phyloP scores from a whole-genome alignment of 2,113 vertebrate species.

The Takifugu flavidus region DNA sequence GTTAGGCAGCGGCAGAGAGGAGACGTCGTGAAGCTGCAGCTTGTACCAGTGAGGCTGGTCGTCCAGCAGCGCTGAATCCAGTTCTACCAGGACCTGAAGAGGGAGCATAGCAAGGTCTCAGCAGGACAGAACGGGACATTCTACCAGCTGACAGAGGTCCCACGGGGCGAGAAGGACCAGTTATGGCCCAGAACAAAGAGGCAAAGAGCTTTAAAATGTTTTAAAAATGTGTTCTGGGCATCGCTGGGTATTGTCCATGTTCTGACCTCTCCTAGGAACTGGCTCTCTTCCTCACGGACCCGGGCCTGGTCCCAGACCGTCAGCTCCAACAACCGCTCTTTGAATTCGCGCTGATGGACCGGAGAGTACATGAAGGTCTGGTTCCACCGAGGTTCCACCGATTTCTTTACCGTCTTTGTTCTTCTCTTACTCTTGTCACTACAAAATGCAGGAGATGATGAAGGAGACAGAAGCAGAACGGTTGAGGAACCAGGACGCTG shows the following conservation, averaged over 20 bases:
- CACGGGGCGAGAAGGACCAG: no score
- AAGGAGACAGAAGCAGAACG: neutral
- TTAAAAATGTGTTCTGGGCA: neutral
- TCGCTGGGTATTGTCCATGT: neutral
- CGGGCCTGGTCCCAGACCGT: slow-evolving; percentile 96
- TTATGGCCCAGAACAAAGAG: no score
- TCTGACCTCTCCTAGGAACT: slow-evolving; percentile 94
- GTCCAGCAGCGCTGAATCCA: slow-evolving; percentile 92
- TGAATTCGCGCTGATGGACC: slow-evolving; percentile 90
- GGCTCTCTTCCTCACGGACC: slow-evolving; percentile 93
- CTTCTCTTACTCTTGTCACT: slow-evolving; percentile 96
- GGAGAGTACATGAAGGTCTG: slow-evolving; percentile 98
- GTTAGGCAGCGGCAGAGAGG: slow-evolving; percentile 86
- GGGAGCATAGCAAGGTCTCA: neutral
- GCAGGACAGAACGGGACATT: neutral
- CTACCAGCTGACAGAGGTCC: no score
- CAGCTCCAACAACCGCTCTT: slow-evolving; percentile 90
- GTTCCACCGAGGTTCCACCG: slow-evolving; percentile 94
- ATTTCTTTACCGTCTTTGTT: slow-evolving; percentile 98
- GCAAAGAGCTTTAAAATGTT: no score
- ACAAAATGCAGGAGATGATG: neutral
- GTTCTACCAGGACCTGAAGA: slow-evolving; percentile 88
- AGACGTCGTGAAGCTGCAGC: slow-evolving; percentile 88
- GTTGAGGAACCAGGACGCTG: neutral
- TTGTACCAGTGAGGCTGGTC: slow-evolving; percentile 98